A percentile compares a stretch with the other conserved stretches of the same genome.
These are phyloP conservation scores for Megaceryle alcyon DNA, from an alignment of 2,797 vertebrate species.

Conservation along the genomic window DNA sequence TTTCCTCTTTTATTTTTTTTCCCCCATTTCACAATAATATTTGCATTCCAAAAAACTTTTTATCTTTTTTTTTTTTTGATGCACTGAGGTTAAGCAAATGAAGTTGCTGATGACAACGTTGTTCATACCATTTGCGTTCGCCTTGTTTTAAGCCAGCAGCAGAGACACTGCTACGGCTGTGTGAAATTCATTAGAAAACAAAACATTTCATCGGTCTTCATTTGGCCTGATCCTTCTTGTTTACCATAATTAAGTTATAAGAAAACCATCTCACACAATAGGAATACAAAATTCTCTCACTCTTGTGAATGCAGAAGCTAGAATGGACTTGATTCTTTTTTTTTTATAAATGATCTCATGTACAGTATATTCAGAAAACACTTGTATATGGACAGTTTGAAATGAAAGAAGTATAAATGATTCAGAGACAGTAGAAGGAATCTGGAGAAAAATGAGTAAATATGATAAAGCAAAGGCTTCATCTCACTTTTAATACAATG, in stretches of 20 bases:
- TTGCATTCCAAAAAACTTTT: constrained; percentile 71
- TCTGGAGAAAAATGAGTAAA: not conserved
- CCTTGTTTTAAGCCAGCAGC: constrained; percentile 64
- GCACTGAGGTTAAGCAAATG: constrained; percentile 54
- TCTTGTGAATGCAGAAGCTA: not conserved
- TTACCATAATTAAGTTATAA: constrained; percentile 41
- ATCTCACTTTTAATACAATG: not conserved
- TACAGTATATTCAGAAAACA: not conserved
- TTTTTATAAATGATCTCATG: not conserved
- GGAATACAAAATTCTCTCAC: not conserved
- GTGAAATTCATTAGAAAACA: constrained; percentile 70
- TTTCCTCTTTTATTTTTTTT: not conserved
- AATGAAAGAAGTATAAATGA: not conserved
- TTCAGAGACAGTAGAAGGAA: not conserved
- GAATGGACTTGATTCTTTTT: not conserved
- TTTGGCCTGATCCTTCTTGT: constrained; percentile 25
- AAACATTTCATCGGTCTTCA: constrained; percentile 56
- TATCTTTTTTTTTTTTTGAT: constrained; percentile 20
- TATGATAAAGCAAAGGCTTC: not conserved
- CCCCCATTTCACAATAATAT: constrained; percentile 65
- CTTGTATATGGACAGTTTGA: not conserved
- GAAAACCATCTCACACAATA: not conserved
- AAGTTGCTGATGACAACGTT: constrained; percentile 31
- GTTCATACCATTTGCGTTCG: constrained; percentile 21
- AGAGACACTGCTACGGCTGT: constrained; percentile 50